A percentile compares a stretch with the other conserved stretches of the same genome.
Evolutionary conservation across 1,140 invertebrate species (phyloP).

Genomic region (Micrasema longulum): DNA sequence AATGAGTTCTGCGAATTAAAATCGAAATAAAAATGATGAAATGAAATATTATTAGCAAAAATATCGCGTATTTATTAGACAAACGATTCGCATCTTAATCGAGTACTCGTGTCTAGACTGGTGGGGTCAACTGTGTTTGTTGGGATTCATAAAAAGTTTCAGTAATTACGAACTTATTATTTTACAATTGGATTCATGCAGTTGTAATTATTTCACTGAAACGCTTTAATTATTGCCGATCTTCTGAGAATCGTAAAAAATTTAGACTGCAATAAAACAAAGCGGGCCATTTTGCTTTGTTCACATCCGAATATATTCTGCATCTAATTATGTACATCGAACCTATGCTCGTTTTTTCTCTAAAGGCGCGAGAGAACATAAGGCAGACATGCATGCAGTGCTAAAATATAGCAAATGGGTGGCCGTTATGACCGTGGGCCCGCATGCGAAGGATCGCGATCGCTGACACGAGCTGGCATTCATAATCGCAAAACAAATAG

Average conservation of each 20-base stretch:
- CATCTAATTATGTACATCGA: slow-evolving; percentile 48
- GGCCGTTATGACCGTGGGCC: slow-evolving; percentile 12
- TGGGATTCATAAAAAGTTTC: no score
- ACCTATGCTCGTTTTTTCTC: slow-evolving; percentile 13
- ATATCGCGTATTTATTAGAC: no score
- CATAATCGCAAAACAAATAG: no score
- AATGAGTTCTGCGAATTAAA: no score
- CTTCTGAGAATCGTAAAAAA: slow-evolving; percentile 36
- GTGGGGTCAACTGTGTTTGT: no score
- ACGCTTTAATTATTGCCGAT: slow-evolving; percentile 32
- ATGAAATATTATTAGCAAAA: no score
- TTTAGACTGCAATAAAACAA: slow-evolving; percentile 47
- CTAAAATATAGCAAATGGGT: slow-evolving; percentile 13
- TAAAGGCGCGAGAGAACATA: slow-evolving; percentile 1
- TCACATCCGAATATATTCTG: slow-evolving; percentile 43
- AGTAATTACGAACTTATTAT: no score
- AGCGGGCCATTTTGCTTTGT: slow-evolving; percentile 43
- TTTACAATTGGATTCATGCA: slow-evolving; percentile 26
- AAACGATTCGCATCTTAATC: no score
- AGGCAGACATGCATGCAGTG: slow-evolving; percentile 16
- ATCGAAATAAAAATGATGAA: no score
- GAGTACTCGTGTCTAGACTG: no score
- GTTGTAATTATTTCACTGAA: slow-evolving; percentile 27
- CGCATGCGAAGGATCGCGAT: no score
- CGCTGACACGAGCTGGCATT: no score